Conservation (phyloP, 2,797 vertebrate species). For the Galaxias olidus region DNA sequence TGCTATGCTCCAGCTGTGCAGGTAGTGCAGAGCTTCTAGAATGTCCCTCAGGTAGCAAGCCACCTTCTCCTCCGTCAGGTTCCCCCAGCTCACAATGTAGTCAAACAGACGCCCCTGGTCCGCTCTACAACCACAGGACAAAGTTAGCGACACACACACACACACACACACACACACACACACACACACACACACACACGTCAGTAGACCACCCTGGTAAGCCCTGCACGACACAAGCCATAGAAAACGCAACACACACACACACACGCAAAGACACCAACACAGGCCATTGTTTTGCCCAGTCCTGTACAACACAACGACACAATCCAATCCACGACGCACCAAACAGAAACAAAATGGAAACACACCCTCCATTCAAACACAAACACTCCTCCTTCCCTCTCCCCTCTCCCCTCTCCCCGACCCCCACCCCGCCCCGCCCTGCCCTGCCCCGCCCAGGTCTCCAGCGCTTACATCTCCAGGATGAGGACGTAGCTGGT, state of each 20-base stretch:
- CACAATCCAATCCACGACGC: neutral
- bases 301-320: too few species aligned
- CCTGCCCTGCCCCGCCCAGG: too few species aligned
- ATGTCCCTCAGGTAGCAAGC: conserved; percentile 88
- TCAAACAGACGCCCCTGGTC: conserved; percentile 90
- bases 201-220: too few species aligned
- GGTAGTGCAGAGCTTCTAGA: conserved; percentile 89
- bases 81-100: conserved; percentile 90
- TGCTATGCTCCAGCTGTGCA: conserved; percentile 92
- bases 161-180: neutral
- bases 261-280: too few species aligned
- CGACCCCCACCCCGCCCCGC: too few species aligned
- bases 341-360: neutral
- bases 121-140: conserved; percentile 70
- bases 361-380: neutral
- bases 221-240: too few species aligned
- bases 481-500: conserved; percentile 88
- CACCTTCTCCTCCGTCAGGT: conserved; percentile 92
- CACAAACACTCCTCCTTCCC: too few species aligned
- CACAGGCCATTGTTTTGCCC: too few species aligned
- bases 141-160: conserved; percentile 5
- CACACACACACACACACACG: too few species aligned
- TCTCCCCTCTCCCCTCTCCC: too few species aligned
- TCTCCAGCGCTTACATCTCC: conserved; percentile 83
- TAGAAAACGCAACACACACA: too few species aligned